Conservation (phyloP, 2,113 vertebrate species). For the Synodontis membranacea region DNA sequence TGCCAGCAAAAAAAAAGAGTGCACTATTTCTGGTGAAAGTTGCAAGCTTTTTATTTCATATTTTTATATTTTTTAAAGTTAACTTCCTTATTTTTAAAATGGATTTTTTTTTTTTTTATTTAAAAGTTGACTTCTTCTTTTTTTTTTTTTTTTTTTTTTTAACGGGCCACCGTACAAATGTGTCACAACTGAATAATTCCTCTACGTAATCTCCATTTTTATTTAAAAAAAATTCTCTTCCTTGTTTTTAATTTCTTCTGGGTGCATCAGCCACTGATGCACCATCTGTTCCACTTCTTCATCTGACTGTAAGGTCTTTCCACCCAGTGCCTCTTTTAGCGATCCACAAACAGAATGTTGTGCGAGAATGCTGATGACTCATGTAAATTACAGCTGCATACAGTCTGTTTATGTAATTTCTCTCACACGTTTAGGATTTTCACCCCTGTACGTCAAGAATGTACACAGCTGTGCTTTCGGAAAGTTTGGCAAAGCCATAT, state of each 20-base stretch:
- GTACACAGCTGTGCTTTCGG: no score
- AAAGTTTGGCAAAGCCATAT: background rate
- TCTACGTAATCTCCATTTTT: background rate
- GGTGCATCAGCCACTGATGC: background rate
- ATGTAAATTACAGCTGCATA: background rate
- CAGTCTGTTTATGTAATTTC: background rate
- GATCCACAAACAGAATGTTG: background rate
- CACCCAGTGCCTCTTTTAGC: background rate
- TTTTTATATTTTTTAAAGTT: no score
- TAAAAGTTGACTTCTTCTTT: no score
- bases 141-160: no score
- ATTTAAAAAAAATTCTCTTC: background rate
- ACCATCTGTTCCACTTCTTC: constrained; percentile 6
- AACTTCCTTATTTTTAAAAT: no score
- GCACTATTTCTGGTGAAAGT: no score
- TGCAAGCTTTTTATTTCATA: no score
- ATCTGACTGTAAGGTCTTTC: background rate
- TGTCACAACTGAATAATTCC: background rate
- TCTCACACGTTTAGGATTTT: background rate
- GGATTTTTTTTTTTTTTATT: no score
- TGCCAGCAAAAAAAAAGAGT: no score
- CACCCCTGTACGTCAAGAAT: background rate
- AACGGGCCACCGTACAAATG: no score
- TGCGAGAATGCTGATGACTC: background rate
- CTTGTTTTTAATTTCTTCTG: background rate